Evolutionary conservation across 2,113 vertebrate species (phyloP).

Genomic region (Gadus chalcogrammus): DNA sequence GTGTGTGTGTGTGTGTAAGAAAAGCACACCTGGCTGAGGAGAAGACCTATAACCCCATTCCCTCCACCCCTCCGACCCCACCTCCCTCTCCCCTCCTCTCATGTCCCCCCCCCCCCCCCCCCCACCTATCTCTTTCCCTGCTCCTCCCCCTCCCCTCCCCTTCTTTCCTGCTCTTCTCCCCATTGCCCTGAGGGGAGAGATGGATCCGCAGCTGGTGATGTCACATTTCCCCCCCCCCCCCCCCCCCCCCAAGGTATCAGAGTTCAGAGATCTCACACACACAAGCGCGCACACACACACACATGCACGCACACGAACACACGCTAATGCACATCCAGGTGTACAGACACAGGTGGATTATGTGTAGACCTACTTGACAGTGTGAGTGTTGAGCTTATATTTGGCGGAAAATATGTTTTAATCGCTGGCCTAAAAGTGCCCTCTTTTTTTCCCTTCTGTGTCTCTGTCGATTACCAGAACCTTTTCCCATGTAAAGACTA

Average conservation of each 20-base stretch:
- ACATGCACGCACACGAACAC: no score
- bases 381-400: no score
- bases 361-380: no score
- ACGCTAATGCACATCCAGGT: no score
- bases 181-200: slow-evolving; percentile 46
- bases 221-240: slow-evolving; percentile 57
- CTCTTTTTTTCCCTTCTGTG: no score
- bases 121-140: slow-evolving; percentile 1
- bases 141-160: slow-evolving; percentile 17
- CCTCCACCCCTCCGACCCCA: slow-evolving; percentile 19
- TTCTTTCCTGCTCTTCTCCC: slow-evolving; percentile 36
- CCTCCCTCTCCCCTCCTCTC: not conserved
- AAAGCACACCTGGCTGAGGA: slow-evolving; percentile 63
- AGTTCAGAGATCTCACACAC: slow-evolving; percentile 36
- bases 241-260: slow-evolving; percentile 32
- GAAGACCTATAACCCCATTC: slow-evolving; percentile 47
- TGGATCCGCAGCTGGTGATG: slow-evolving; percentile 61
- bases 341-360: no score
- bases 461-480: no score
- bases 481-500: no score
- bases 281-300: no score
- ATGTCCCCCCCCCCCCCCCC: not conserved
- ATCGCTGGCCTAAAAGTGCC: no score
- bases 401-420: no score
- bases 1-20: no score